Evolutionary conservation across 30 jellyfish, hydroid and myxozoan genomes (phyloP).

Genomic region (Pelagia noctiluca): DNA sequence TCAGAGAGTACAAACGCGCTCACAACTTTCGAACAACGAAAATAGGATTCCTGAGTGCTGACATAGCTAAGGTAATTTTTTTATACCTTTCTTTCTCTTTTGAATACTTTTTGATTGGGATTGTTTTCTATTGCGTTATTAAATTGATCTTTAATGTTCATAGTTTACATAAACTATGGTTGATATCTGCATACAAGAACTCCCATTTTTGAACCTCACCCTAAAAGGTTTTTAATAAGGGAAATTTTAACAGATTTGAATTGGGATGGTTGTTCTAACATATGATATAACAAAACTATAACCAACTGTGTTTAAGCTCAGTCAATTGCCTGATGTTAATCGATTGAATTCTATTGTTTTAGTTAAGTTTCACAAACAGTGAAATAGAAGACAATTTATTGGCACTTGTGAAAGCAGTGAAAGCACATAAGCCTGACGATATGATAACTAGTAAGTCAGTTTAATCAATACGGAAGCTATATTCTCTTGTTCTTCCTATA

Average conservation of each 20-base stretch:
- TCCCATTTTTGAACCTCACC: too few relatives aligned
- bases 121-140: neutral
- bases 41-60: conserved; percentile 56
- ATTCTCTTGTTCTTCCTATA: neutral
- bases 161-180: neutral
- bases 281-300: too few relatives aligned
- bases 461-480: neutral
- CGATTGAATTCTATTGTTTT: conserved; percentile 5
- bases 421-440: conserved; percentile 62
- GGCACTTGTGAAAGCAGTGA: conserved; percentile 52
- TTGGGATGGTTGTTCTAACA: too few relatives aligned
- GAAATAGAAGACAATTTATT: conserved; percentile 61
- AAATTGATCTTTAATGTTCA: too few relatives aligned
- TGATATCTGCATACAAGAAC: too few relatives aligned
- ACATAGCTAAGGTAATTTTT: conserved; percentile 71
- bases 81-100: neutral
- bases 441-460: conserved; percentile 37
- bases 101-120: neutral
- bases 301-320: too few relatives aligned
- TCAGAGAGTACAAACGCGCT: conserved; percentile 74
- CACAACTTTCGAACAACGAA: conserved; percentile 68
- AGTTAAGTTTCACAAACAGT: conserved; percentile 66
- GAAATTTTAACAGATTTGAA: too few relatives aligned
- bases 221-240: too few relatives aligned
- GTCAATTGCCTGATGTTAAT: too few relatives aligned